Percentiles rank a stretch among this genome's conserved stretches.
Evolutionary conservation across 2,888 invertebrate species (phyloP).

Genomic region (Eubasilissa splendida): DNA sequence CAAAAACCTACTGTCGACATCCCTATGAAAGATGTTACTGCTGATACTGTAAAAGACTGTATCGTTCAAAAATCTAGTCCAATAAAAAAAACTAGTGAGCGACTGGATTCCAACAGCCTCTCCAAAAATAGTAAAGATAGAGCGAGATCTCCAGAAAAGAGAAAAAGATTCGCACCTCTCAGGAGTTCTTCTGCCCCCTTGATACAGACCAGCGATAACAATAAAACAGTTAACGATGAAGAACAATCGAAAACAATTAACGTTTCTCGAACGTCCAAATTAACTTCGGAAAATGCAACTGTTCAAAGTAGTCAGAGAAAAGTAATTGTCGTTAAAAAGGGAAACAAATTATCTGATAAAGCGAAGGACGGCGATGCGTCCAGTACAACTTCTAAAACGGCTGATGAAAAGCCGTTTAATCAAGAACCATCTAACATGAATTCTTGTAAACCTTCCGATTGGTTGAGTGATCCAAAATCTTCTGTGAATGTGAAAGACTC

Average conservation of each 20-base stretch:
- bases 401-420: background rate
- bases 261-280: slow-evolving; percentile 22
- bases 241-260: background rate
- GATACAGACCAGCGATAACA: slow-evolving; percentile 35
- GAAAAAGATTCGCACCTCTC: slow-evolving; percentile 45
- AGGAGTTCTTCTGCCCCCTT: slow-evolving; percentile 56
- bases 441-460: slow-evolving; percentile 28
- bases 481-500: slow-evolving; percentile 38
- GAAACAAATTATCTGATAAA: slow-evolving; percentile 28
- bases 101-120: slow-evolving; percentile 7
- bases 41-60: no score
- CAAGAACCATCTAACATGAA: slow-evolving; percentile 23
- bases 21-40: background rate
- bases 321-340: slow-evolving; percentile 30
- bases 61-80: no score
- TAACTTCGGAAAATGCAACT: slow-evolving; percentile 32
- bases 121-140: slow-evolving; percentile 47
- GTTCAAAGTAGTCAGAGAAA: slow-evolving; percentile 26
- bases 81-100: background rate
- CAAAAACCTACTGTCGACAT: background rate
- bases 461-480: slow-evolving; percentile 39
- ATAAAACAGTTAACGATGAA: slow-evolving; percentile 32
- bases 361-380: slow-evolving; percentile 41
- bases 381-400: slow-evolving; percentile 2
- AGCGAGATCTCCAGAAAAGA: slow-evolving; percentile 55